These are phyloP conservation scores for Opisthograptis luteolata DNA, from an alignment of 2,888 invertebrate genomes.

Conservation along the genomic window DNA sequence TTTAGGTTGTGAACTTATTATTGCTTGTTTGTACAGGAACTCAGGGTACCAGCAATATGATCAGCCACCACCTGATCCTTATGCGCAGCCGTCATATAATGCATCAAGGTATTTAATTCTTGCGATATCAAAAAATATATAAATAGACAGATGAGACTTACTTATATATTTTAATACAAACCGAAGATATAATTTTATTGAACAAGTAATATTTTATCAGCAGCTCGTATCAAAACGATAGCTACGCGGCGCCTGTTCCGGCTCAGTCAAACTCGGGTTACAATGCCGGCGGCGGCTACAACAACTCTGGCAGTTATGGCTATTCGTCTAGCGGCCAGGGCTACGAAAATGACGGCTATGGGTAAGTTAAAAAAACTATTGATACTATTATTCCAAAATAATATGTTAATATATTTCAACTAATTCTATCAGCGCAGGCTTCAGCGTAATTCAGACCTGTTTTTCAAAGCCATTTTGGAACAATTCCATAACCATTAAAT, in stretches of 20 bases:
- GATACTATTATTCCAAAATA: no score
- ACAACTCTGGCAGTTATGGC: constrained; percentile 66
- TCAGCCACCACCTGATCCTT: constrained; percentile 66
- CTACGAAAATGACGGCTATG: constrained; percentile 73
- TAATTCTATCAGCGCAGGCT: no score
- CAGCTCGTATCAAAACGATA: constrained; percentile 71
- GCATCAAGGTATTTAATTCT: constrained; percentile 58
- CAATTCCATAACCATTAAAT: no score
- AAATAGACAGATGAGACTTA: no score
- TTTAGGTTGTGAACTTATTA: not conserved
- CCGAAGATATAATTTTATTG: no score
- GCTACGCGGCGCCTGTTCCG: constrained; percentile 64
- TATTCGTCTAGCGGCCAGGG: constrained; percentile 69
- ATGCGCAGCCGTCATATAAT: constrained; percentile 67
- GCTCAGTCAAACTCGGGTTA: constrained; percentile 61
- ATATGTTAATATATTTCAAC: no score
- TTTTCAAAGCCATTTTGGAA: no score
- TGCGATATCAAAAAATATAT: no score
- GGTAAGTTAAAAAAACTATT: no score
- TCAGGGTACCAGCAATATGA: constrained; percentile 77
- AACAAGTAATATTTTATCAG: constrained; percentile 22
- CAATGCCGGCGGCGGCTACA: constrained; percentile 60
- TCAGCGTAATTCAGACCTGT: no score
- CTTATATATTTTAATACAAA: no score
- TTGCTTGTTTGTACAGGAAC: constrained; percentile 52